These are phyloP conservation scores for Belonocnema kinseyi DNA, from an alignment of 1,140 invertebrate species.

Conservation along the genomic window DNA sequence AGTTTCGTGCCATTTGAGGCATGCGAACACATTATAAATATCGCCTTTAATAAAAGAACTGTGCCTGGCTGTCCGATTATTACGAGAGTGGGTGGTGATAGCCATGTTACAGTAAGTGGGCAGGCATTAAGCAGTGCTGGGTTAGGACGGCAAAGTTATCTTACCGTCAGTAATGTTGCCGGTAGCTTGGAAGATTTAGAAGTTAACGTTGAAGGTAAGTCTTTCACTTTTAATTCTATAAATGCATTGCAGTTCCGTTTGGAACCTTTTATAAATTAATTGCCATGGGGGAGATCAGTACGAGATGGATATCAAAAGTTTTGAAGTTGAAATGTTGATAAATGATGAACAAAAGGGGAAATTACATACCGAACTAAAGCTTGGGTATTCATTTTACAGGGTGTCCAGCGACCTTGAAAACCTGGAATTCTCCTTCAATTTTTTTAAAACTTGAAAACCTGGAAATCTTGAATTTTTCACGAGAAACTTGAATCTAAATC, in stretches of 20 bases:
- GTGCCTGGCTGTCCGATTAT: conserved; percentile 89
- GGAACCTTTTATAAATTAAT: no score
- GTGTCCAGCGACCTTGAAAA: no score
- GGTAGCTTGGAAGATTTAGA: conserved; percentile 93
- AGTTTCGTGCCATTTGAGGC: conserved; percentile 96
- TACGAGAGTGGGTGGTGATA: conserved; percentile 83
- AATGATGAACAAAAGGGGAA: no score
- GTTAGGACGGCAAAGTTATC: conserved; percentile 79
- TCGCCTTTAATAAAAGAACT: conserved; percentile 95
- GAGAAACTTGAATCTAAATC: no score
- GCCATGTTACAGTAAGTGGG: conserved; percentile 84
- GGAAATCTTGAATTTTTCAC: no score
- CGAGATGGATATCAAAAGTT: no score
- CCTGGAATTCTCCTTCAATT: no score
- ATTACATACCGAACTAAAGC: no score
- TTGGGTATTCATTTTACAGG: no score
- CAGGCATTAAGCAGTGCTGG: conserved; percentile 79
- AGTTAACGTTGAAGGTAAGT: conserved; percentile 95
- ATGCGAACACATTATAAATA: conserved; percentile 95
- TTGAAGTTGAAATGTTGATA: no score
- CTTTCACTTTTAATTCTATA: neutral
- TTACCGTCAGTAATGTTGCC: conserved; percentile 82
- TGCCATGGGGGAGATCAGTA: no score
- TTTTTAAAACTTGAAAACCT: no score
- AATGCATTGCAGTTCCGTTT: neutral